Base-by-base conservation (phyloP, 2,888 invertebrate species). In the Drosophila flavopinicola region DNA sequence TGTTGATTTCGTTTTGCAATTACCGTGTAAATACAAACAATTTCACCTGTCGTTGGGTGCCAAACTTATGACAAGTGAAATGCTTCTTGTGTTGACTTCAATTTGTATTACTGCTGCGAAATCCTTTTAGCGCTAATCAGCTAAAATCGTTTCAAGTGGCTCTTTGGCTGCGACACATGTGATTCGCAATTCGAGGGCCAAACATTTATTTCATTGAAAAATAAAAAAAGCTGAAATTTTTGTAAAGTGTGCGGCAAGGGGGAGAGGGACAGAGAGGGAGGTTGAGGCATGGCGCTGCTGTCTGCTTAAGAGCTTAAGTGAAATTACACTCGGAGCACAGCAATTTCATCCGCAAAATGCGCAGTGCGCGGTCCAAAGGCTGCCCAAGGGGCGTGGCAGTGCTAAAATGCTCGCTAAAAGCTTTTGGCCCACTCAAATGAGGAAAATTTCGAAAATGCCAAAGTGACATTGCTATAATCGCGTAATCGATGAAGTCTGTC, bases 401-500 rank as follows among this genome's bases (percentile, higher is more conserved):
- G 63, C 54, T 60, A 44, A 72, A 65, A 77, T 66, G 66, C 41
- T 58, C 53, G 66, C 83, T 84, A 84, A 84, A 84, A 84, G 83
- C 83, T 84, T 84, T 83, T 85, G 58, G 65, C 56, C 48, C 47
- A 63, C 66, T 47, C 57, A 73, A 86, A 73, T 70, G 86, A 79
- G 70, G 42, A 73, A 80, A 64, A 75, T 78, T 75, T 65, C 41
- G 51, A 77, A 80, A 82, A 75, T 80, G 78, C 74, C 74, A 82
- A 84, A 84, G 71, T 87, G 83, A 85, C 83, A 87, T 76, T 70
- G 77, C 84, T 77, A 82, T 84, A 84, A 84, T 84, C 83, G 87
- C 83, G 83, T 85, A 84, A 87, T 84, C 83, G 83, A 84, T 87
- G 76, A 84, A 84, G 83, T 75, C 87, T 87, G 83, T 87, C 87